Evolutionary conservation across 2,888 invertebrate species (phyloP).

Genomic region (Mesorhabditis spiculigera): DNA sequence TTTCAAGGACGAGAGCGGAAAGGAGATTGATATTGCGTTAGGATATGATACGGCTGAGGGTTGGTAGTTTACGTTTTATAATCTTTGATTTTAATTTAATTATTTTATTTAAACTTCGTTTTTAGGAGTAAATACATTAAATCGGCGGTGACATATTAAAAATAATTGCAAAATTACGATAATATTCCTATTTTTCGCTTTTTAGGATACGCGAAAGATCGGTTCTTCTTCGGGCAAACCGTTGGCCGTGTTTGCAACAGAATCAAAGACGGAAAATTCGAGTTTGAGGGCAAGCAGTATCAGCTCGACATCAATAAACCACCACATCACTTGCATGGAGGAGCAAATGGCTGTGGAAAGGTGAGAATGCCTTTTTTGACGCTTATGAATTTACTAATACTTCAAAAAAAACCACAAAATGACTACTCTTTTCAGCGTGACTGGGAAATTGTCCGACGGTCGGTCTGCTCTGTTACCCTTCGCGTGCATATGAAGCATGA

Average conservation of each 20-base stretch:
- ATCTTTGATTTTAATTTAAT: not conserved
- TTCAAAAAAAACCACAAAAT: constrained; percentile 2
- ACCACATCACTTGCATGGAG: constrained; percentile 35
- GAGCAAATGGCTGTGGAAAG: constrained; percentile 25
- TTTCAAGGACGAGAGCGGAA: constrained; percentile 17
- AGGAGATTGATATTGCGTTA: constrained; percentile 15
- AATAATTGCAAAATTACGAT: not conserved
- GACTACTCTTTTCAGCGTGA: constrained; percentile 22
- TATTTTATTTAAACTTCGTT: not conserved
- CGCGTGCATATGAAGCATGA: constrained; percentile 14
- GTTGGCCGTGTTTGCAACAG: constrained; percentile 43
- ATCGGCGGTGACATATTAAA: not conserved
- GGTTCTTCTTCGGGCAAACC: constrained; percentile 33
- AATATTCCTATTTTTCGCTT: constrained; percentile 3
- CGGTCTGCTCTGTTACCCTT: constrained; percentile 26
- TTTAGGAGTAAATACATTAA: not conserved
- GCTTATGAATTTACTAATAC: not conserved
- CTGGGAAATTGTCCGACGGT: constrained; percentile 34
- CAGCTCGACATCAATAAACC: constrained; percentile 24
- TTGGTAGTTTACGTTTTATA: constrained; percentile 5
- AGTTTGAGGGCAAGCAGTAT: constrained; percentile 26
- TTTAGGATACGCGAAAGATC: constrained; percentile 33
- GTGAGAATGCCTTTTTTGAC: constrained; percentile 16
- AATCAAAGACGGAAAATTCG: constrained; percentile 27
- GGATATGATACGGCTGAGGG: constrained; percentile 23